These are phyloP conservation scores for Aptenodytes forsteri DNA, from an alignment of 2,113 vertebrate species.

Conservation along the genomic window DNA sequence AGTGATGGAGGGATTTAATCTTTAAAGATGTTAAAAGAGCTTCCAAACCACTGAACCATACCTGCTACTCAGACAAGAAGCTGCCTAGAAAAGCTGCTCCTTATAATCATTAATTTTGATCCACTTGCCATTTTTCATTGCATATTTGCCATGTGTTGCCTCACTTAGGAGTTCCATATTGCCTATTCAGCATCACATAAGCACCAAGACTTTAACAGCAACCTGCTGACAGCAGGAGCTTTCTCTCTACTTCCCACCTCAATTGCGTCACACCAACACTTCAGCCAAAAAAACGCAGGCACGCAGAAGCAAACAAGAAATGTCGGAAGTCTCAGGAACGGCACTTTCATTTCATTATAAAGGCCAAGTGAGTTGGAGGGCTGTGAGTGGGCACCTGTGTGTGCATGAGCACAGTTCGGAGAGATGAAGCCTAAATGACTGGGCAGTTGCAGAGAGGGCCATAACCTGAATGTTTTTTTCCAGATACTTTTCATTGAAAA, in stretches of 20 bases:
- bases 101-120: background rate
- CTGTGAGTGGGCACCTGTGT: background rate
- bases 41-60: background rate
- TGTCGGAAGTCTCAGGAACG: background rate
- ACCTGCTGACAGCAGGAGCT: background rate
- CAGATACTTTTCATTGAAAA: background rate
- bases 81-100: background rate
- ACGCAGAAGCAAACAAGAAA: background rate
- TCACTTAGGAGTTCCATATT: background rate
- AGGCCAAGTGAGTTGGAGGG: background rate
- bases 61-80: background rate
- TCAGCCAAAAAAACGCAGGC: background rate
- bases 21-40: background rate
- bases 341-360: background rate
- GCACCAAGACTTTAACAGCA: background rate
- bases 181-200: background rate
- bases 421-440: background rate
- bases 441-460: background rate
- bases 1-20: background rate
- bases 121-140: background rate
- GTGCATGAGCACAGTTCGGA: background rate
- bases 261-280: background rate
- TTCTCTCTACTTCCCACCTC: background rate
- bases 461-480: accelerated
- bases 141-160: background rate